Percentiles rank a stretch among this genome's conserved stretches.
These are phyloP conservation scores for Diarsia mendica DNA, from an alignment of 2,888 invertebrate species.

Conservation along the genomic window DNA sequence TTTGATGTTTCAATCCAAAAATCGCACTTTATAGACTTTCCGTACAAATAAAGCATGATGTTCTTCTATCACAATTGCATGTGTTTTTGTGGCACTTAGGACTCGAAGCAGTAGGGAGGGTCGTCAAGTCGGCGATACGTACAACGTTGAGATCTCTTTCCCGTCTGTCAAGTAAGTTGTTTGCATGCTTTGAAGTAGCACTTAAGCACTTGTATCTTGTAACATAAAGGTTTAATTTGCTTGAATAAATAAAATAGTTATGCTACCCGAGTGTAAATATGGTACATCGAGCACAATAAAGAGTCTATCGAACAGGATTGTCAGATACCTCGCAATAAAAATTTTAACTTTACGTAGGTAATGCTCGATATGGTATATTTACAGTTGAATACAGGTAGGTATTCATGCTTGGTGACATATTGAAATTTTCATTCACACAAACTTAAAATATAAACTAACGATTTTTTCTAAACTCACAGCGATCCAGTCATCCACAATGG, in stretches of 20 bases:
- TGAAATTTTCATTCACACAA: neutral
- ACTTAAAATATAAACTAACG: neutral
- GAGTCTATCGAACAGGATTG: no score
- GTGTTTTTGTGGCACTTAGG: constrained; percentile 92
- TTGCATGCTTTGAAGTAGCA: constrained; percentile 77
- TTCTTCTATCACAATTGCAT: constrained; percentile 87
- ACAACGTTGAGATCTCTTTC: constrained; percentile 97
- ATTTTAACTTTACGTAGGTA: no score
- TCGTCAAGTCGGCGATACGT: constrained; percentile 96
- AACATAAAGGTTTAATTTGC: constrained; percentile 39
- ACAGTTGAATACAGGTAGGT: neutral
- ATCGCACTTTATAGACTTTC: constrained; percentile 69
- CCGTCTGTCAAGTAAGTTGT: constrained; percentile 96
- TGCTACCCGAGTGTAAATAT: no score
- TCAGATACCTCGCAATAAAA: no score
- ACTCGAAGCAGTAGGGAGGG: constrained; percentile 93
- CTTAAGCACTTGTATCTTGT: constrained; percentile 70
- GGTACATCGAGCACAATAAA: no score
- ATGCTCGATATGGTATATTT: neutral
- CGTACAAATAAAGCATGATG: constrained; percentile 77
- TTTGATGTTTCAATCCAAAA: constrained; percentile 43
- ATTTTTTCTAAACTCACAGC: constrained; percentile 86
- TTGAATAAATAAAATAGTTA: constrained; percentile 15
- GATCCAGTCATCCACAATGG: constrained; percentile 97
- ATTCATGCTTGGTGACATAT: constrained; percentile 33